phyloP scores from a whole-genome alignment of 2,113 vertebrate species.

The Podarcis muralis region DNA sequence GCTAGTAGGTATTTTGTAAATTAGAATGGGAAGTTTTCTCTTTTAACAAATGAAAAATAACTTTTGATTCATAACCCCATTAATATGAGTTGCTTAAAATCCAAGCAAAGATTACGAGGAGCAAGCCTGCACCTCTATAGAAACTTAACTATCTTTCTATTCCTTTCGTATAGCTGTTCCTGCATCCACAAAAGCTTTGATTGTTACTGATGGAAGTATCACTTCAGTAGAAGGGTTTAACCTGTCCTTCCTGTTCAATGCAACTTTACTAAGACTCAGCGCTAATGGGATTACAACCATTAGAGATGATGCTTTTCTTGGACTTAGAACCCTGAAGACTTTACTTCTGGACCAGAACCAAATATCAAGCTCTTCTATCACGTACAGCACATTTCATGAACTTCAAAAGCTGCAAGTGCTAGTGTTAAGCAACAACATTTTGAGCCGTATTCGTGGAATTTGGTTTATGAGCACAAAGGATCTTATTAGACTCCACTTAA shows the following conservation, averaged over 20 bases:
- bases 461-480: slow-evolving; percentile 74
- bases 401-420: slow-evolving; percentile 74
- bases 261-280: slow-evolving; percentile 79
- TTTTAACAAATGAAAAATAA: not conserved
- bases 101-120: not conserved
- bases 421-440: slow-evolving; percentile 73
- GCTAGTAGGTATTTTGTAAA: not conserved
- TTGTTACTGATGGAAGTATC: slow-evolving; percentile 78
- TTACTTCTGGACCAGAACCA: slow-evolving; percentile 80
- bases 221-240: slow-evolving; percentile 64
- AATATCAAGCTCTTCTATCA: slow-evolving; percentile 74
- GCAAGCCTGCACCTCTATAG: not conserved
- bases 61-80: not conserved
- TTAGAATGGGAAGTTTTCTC: not conserved
- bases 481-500: slow-evolving; percentile 76
- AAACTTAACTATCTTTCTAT: not conserved
- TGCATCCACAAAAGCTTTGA: slow-evolving; percentile 71
- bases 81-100: slow-evolving; percentile 1
- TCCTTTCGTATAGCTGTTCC: slow-evolving; percentile 68
- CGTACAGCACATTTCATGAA: slow-evolving; percentile 69
- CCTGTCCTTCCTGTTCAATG: slow-evolving; percentile 73
- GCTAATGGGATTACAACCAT: slow-evolving; percentile 76
- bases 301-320: slow-evolving; percentile 68
- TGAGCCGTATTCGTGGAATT: slow-evolving; percentile 55
- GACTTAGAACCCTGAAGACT: slow-evolving; percentile 70